Evolutionary conservation across 2,113 vertebrate genomes (phyloP), one percentile per base, ranked within the genome.

Genomic region (Cryptomyrus ogoouensis): DNA sequence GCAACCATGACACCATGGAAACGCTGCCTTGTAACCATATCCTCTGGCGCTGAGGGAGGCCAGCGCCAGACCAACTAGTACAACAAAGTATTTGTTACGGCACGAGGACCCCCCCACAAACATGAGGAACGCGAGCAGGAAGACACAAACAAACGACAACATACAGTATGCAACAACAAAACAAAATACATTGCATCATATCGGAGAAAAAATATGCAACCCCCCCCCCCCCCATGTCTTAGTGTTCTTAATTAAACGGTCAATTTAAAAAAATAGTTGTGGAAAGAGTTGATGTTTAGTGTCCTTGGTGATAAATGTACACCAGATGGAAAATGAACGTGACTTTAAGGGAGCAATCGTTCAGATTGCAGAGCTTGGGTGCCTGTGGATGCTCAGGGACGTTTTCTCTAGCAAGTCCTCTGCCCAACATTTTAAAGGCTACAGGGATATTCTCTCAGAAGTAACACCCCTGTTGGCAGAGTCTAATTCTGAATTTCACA

Each of bases 311-410:
- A 77, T 74, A 49, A 66, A 66, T 77, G 66, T 49, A 50, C 2
- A 50, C 44, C 88, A 89, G 88, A 89, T 89, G 88, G 62, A 31
- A 35, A 50, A 39, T 10, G 15, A 80, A 80, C 74, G 15, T 42
- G 74, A 80, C 62, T 70, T 70, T 70, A 31, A 53, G 7, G 53
- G 62, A 88, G 27, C 21, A 27, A 5, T 7, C 8, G 19, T 70
- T 85, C 10, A 13, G 83, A 85, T 10, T 4, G 83, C 42, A 24
- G 42, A 3, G 21, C 83, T 8, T 1, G 35, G 80, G 80, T 44
- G 17, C 12, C 80, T 24, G 8, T 44, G n/a, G 83, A 47, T 0
- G 12, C 83, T 85, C 46, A 66, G 5, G 50, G 46, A 1, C 10
- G 4, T 86, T 86, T n/a, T 49, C 42, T 49, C 4, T 46, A 74